Evolutionary conservation across 1,140 invertebrate genomes (phyloP).

Genomic region (Pseudomyrmex cubaensis): DNA sequence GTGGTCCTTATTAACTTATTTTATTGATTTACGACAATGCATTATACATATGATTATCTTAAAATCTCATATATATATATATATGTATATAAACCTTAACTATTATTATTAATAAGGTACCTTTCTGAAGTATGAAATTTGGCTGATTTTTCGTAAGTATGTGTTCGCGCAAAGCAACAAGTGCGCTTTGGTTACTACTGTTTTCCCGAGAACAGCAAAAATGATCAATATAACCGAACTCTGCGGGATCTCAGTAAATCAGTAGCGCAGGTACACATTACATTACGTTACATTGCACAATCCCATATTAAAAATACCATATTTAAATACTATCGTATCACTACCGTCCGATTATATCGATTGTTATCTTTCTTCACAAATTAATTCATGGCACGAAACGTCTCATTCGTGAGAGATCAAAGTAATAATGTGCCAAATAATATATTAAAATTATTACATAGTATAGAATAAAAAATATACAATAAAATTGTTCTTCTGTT

Average conservation of each 20-base stretch:
- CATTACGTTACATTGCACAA: slow-evolving; percentile 67
- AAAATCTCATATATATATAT: slow-evolving; percentile 1
- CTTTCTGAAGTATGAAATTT: slow-evolving; percentile 82
- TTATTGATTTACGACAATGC: slow-evolving; percentile 42
- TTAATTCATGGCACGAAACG: slow-evolving; percentile 58
- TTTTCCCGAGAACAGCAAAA: neutral
- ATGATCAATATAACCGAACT: neutral
- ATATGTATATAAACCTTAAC: slow-evolving; percentile 28
- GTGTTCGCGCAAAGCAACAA: slow-evolving; percentile 20
- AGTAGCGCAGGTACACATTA: slow-evolving; percentile 42
- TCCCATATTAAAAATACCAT: slow-evolving; percentile 32
- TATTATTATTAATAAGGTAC: slow-evolving; percentile 79
- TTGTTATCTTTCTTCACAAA: slow-evolving; percentile 15
- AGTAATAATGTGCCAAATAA: slow-evolving; percentile 39
- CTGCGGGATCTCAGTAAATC: slow-evolving; percentile 22
- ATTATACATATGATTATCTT: slow-evolving; percentile 38
- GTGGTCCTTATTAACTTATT: slow-evolving; percentile 1
- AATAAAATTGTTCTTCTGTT: neutral
- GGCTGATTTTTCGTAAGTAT: slow-evolving; percentile 60
- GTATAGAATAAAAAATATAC: slow-evolving; percentile 4
- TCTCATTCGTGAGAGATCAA: slow-evolving; percentile 12
- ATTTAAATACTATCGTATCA: slow-evolving; percentile 61
- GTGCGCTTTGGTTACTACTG: neutral
- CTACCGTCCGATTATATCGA: slow-evolving; percentile 37
- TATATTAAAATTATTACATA: slow-evolving; percentile 19